phyloP scores from a whole-genome alignment of 2,888 invertebrate species.

The Tenthredo livida region DNA sequence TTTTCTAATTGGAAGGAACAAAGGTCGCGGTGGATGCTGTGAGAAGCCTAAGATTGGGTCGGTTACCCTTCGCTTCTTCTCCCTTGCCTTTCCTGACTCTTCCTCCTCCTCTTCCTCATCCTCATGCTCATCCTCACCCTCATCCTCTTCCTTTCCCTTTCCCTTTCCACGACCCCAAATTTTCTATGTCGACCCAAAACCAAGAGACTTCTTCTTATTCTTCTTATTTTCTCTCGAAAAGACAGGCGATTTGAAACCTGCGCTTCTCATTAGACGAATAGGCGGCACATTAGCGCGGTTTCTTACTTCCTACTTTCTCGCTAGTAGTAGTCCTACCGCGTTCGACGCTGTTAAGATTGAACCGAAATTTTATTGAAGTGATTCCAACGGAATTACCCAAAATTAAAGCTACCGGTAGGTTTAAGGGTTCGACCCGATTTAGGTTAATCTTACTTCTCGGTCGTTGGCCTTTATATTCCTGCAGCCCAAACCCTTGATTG shows the following conservation, averaged over 20 bases:
- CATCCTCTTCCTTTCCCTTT: neutral
- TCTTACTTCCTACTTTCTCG: too few species aligned
- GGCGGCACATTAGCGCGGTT: conserved; percentile 46
- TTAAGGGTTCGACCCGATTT: conserved; percentile 45
- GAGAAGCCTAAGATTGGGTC: conserved; percentile 26
- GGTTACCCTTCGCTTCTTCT: neutral
- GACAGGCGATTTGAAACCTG: conserved; percentile 37
- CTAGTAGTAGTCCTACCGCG: neutral
- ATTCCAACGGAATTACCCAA: conserved; percentile 41
- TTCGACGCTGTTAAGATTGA: conserved; percentile 22
- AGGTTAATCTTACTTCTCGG: conserved; percentile 42
- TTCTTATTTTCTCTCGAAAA: conserved; percentile 14
- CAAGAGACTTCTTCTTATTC: neutral
- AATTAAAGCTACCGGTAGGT: conserved; percentile 21
- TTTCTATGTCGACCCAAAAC: conserved; percentile 36
- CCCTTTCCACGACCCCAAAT: conserved; percentile 44
- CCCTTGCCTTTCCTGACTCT: neutral
- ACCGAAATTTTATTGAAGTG: conserved; percentile 45
- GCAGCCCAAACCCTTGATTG: neutral
- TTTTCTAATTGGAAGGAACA: conserved; percentile 50
- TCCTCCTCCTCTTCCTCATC: neutral
- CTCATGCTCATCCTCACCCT: neutral
- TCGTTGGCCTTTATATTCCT: conserved; percentile 41
- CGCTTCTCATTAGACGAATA: conserved; percentile 49
- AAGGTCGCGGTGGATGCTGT: conserved; percentile 23